phyloP scores from a whole-genome alignment of 2,797 vertebrate species.

The Selene dorsalis region DNA sequence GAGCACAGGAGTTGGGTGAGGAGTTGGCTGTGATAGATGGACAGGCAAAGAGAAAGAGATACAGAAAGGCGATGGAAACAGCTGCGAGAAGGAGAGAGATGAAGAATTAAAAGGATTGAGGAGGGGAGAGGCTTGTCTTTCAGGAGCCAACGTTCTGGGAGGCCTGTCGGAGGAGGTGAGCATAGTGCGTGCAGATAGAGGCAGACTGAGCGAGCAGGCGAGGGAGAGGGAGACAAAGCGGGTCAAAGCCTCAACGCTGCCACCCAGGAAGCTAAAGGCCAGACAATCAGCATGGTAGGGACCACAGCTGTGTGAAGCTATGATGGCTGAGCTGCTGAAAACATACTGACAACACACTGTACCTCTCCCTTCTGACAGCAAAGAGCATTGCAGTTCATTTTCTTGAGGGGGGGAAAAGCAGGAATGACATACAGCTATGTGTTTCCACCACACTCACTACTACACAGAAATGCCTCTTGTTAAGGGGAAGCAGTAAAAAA shows the following conservation, averaged over 20 bases:
- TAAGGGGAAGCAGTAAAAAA: background rate
- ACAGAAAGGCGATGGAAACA: slow-evolving; percentile 42
- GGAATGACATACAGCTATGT: background rate
- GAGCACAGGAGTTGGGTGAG: slow-evolving; percentile 62
- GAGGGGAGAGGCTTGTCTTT: slow-evolving; percentile 63
- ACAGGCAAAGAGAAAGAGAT: slow-evolving; percentile 71
- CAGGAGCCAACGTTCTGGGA: slow-evolving; percentile 59
- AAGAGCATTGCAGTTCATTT: slow-evolving; percentile 24
- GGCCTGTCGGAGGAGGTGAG: slow-evolving; percentile 70
- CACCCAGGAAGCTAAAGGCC: slow-evolving; percentile 78
- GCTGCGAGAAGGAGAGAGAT: slow-evolving; percentile 60
- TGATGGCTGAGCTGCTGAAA: slow-evolving; percentile 48
- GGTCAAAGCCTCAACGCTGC: slow-evolving; percentile 74
- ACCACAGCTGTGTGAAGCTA: slow-evolving; percentile 59
- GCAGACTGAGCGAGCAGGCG: slow-evolving; percentile 61
- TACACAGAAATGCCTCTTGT: background rate
- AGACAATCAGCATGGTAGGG: slow-evolving; percentile 77
- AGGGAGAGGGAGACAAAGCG: slow-evolving; percentile 58
- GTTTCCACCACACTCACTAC: background rate
- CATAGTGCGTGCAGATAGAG: slow-evolving; percentile 61
- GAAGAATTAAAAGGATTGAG: slow-evolving; percentile 70
- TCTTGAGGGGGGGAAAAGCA: background rate
- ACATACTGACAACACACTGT: slow-evolving; percentile 37
- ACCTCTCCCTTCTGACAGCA: slow-evolving; percentile 36
- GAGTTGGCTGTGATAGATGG: slow-evolving; percentile 76